Evolutionary conservation across 2,888 invertebrate genomes (phyloP), one percentile per base, ranked within the genome.

Genomic region (Chalcis sispes): DNA sequence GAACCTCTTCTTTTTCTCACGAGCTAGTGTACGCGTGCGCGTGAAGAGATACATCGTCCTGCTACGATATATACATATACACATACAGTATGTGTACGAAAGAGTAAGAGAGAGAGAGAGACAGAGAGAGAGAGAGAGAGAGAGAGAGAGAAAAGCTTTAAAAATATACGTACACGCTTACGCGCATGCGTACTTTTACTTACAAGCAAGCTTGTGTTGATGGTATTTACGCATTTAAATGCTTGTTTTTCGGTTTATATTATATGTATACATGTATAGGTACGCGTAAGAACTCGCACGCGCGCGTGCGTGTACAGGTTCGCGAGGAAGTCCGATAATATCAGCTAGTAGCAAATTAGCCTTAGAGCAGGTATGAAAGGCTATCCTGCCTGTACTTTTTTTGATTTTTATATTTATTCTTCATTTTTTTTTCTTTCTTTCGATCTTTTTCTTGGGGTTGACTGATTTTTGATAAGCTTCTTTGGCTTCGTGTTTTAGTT

Each of bases 341-440:
- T 75, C 75, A 15, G 54, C 20, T 7, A 4, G 56, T 40, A 61
- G 66, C 72, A 72, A 77, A 77, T 77, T 65, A 73, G 69, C 52
- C 20, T 29, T 61, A 59, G 58, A 65, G 27, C 71, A 48, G 52
- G 59, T 71, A 61, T 56, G 50, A 25, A 18, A 58, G 50, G 32
- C 46, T 46, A 18, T n/a, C n/a, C n/a, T n/a, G n/a, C n/a, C n/a
- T 20, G 18, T 27, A n/a, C 0, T 18, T 58, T 1, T 13, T 40
- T 25, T 48, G 58, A 25, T 52, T 25, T 2, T 48, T 42, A 32
- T 8, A 56, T 52, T 7, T 15, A 18, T 3, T 20, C 4, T 48
- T 48, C 18, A 66, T 1, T 13, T 40, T 25, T 48, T 65, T 36
- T 52, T 25, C 4, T 48, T 42, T 48, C 5, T 62, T 52, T 7